These are phyloP conservation scores for Sarcophaga peregrina DNA, from an alignment of 1,140 invertebrate species.

Conservation along the genomic window DNA sequence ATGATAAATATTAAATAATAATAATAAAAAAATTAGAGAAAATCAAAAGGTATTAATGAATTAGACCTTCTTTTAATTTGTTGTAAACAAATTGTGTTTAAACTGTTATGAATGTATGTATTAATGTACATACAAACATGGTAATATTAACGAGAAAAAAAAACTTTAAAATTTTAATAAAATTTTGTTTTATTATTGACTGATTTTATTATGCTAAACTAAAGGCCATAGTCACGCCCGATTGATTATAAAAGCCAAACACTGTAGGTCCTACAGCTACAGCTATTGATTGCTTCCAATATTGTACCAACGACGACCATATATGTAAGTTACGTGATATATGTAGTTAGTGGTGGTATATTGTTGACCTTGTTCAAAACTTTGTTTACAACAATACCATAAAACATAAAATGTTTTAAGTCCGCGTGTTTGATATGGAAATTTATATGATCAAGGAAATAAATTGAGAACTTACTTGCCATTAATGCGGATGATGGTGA, in stretches of 20 bases:
- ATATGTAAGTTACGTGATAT: too few relatives aligned
- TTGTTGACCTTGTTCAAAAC: constrained; percentile 7
- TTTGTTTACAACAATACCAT: not conserved
- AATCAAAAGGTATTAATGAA: constrained; percentile 3
- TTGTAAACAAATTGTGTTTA: not conserved
- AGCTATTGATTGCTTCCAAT: too few relatives aligned
- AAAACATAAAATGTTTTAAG: not conserved
- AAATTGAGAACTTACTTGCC: too few relatives aligned
- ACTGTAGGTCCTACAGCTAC: not conserved
- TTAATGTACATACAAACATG: too few relatives aligned
- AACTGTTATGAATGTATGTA: too few relatives aligned
- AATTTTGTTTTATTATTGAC: not conserved
- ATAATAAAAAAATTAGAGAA: not conserved
- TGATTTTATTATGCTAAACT: constrained; percentile 3
- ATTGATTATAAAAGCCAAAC: constrained; percentile 12
- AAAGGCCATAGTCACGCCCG: not conserved
- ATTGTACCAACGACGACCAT: too few relatives aligned
- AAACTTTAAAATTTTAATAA: too few relatives aligned
- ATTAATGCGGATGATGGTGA: not conserved
- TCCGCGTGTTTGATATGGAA: too few relatives aligned
- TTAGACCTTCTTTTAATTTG: not conserved
- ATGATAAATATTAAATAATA: not conserved
- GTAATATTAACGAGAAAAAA: too few relatives aligned
- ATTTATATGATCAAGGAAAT: too few relatives aligned
- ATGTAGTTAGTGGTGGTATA: too few relatives aligned